Base-by-base conservation (phyloP, 2,113 vertebrate genomes). In the Reinhardtius hippoglossoides region DNA sequence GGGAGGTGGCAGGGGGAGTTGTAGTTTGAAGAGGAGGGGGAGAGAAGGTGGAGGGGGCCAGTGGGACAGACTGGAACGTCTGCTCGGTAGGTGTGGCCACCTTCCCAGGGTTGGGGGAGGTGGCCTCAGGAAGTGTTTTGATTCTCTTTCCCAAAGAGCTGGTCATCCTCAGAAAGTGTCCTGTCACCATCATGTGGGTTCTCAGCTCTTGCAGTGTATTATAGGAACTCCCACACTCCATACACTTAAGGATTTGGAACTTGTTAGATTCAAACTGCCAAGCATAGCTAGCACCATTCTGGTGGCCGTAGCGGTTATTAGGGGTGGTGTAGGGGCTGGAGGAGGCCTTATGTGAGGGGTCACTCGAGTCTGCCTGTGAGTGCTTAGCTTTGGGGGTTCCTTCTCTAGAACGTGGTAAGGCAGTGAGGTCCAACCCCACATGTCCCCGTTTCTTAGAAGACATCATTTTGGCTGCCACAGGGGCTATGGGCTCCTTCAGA, bases 181-280 rank as follows among this genome's bases (percentile, higher is more conserved):
- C 98, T 0, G 98, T 99, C 91, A 98, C 96, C 96, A 99, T 98
- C 96, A 99, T 98, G 91, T 99, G 98, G 84, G 96, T 96, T 0
- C 97, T 98, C 87, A 99, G 96, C 63, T 99, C 97, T 87, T 99
- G 97, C 85, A 98, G 91, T 3, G 97, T 97, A 63, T 99, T 97
- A 9, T 98, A 96, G 0, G 97, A 99, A 83, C 96, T 97, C 35
- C 97, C 97, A 6, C 98, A 99, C 87, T 99, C 97, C 96, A 98
- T 97, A 82, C 98, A 98, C 89, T 97, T 99, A 18, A 99, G 94
- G 83, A 98, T 99, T 82, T 99, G 97, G 8, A 96, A 95, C 86
- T 99, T 99, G 65, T 97, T 96, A 0, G 97, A 97, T 89, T 99
- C 97, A 16, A 97, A 97, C 88, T 98, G 98, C 95, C 96, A 96